Evolutionary conservation across 1,140 invertebrate genomes (phyloP).

Genomic region (Eriocheir sinensis): DNA sequence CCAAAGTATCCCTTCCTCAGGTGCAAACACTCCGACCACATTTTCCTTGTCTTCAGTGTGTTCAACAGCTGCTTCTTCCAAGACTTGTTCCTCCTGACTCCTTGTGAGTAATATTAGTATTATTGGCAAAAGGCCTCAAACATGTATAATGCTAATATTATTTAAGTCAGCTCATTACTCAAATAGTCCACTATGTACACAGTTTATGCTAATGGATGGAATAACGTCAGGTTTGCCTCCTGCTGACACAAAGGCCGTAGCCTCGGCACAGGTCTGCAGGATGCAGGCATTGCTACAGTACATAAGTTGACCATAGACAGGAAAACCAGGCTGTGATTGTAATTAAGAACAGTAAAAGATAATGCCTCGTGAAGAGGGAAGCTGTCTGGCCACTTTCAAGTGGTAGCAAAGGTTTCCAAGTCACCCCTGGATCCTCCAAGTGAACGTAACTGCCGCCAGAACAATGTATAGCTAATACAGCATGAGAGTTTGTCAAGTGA

Average conservation of each 20-base stretch:
- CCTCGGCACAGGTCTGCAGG: background rate
- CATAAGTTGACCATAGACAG: conserved; percentile 15
- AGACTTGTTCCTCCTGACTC: background rate
- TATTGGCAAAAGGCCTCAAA: background rate
- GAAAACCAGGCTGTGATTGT: conserved; percentile 12
- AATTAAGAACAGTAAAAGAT: conserved; percentile 5
- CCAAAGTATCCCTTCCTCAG: background rate
- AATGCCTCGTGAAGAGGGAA: background rate
- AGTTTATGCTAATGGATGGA: background rate
- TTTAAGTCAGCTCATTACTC: background rate
- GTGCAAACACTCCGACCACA: background rate
- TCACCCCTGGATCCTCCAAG: background rate
- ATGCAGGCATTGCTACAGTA: background rate
- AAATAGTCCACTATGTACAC: background rate
- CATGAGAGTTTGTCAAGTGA: background rate
- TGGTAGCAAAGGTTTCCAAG: background rate
- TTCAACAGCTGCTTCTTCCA: background rate
- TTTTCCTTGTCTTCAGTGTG: background rate
- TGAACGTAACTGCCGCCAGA: background rate
- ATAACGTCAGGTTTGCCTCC: background rate
- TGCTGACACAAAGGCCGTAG: background rate
- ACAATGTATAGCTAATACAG: background rate
- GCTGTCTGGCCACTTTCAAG: background rate
- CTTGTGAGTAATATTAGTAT: background rate
- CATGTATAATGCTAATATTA: conserved; percentile 10